phyloP scores from a whole-genome alignment of 2,888 invertebrate genomes.

The Dolichopus griseipennis region DNA sequence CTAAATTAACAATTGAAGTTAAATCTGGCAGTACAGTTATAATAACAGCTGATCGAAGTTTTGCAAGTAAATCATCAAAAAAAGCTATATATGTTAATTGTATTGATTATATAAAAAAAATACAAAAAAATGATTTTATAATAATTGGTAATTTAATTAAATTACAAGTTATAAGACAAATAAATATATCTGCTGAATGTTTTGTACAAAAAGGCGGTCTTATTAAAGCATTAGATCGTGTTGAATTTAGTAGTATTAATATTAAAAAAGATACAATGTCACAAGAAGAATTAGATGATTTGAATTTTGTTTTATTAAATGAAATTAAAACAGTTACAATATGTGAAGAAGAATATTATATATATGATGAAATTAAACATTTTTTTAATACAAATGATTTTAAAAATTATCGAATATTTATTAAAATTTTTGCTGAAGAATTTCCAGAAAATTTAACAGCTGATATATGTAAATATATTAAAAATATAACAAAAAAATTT shows the following conservation, averaged over 20 bases:
- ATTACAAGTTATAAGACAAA: background rate
- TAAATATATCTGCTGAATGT: background rate
- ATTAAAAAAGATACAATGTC: background rate
- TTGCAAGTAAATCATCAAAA: background rate
- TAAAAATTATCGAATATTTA: background rate
- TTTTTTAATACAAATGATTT: background rate
- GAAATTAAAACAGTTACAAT: background rate
- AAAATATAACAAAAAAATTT: too few relatives aligned
- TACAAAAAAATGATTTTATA: background rate
- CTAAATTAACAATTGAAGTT: background rate
- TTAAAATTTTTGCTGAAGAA: too few relatives aligned
- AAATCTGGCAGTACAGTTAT: background rate
- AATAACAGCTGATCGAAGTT: background rate
- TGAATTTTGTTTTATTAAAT: background rate
- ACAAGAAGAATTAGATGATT: slow-evolving; percentile 1
- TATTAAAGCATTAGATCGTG: background rate
- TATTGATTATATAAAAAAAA: background rate
- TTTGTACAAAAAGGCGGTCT: background rate
- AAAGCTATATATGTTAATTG: slow-evolving; percentile 7
- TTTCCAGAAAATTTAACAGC: too few relatives aligned
- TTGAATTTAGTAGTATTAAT: background rate
- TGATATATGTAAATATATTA: too few relatives aligned
- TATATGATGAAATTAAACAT: background rate
- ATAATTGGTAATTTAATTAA: background rate
- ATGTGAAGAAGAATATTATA: background rate